Evolutionary conservation across 64 coral and sea anemone species (phyloP).

Genomic region (Montipora foliosa): DNA sequence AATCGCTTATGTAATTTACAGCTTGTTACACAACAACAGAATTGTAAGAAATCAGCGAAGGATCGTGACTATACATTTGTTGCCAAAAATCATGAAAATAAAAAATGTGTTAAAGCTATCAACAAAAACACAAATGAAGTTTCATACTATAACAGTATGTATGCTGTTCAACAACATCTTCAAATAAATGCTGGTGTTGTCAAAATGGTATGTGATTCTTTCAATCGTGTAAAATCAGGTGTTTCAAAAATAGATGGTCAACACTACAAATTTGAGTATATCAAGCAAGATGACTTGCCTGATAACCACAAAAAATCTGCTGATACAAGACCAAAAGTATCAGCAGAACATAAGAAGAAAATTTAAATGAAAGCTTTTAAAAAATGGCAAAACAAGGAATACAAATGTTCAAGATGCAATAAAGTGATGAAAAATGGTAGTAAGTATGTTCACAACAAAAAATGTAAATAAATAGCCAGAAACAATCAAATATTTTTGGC

Average conservation of each 20-base stretch:
- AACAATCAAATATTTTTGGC: no score
- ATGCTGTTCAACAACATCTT: constrained; percentile 58
- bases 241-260: constrained; percentile 18
- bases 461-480: no score
- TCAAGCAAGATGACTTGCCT: constrained; percentile 22
- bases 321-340: no score
- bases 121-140: constrained; percentile 36
- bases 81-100: constrained; percentile 5
- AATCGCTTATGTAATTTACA: no score
- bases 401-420: no score
- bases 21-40: no score
- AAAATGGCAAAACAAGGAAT: no score
- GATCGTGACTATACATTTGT: constrained; percentile 37
- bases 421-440: no score
- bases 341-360: no score
- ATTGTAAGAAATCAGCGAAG: not conserved
- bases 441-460: no score
- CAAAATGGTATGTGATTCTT: constrained; percentile 32
- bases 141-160: constrained; percentile 43
- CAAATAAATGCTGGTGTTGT: constrained; percentile 41
- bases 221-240: constrained; percentile 37
- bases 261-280: not conserved
- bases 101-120: constrained; percentile 48
- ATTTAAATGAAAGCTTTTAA: no score
- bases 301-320: not conserved